Percentiles rank a stretch among this genome's conserved stretches.
Conservation (phyloP, 2,113 vertebrate species). For the Corythornis madagascariensis region DNA sequence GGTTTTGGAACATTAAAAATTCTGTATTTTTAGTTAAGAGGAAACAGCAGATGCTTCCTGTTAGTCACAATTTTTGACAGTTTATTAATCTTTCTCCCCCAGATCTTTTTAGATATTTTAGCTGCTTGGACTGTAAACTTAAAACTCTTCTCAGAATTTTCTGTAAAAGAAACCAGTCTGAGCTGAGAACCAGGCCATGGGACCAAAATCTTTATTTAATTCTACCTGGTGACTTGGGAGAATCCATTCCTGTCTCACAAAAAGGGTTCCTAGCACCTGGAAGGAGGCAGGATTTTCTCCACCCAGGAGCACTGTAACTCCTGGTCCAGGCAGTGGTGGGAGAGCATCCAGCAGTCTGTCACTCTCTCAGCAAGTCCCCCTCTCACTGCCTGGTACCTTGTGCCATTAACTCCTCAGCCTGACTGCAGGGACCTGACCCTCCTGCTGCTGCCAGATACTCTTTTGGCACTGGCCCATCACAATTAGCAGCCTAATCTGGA, state of each 20-base stretch:
- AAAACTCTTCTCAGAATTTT: not conserved
- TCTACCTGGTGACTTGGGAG: not conserved
- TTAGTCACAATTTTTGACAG: slow-evolving; percentile 63
- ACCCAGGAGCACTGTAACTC: not conserved
- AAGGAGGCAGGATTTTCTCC: not conserved
- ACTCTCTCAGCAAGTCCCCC: not conserved
- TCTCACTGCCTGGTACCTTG: not conserved
- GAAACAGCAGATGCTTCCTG: slow-evolving; percentile 75
- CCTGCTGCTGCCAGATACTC: not conserved
- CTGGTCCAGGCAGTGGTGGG: accelerated
- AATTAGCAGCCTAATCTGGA: not conserved
- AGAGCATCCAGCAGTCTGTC: accelerated
- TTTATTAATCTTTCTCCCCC: slow-evolving; percentile 59
- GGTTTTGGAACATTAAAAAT: slow-evolving; percentile 56
- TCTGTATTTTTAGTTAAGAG: slow-evolving; percentile 65
- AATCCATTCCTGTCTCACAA: not conserved
- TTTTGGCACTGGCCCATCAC: not conserved
- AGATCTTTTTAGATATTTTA: slow-evolving; percentile 24
- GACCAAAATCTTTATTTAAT: not conserved
- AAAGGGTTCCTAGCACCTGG: not conserved
- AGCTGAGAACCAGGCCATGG: not conserved
- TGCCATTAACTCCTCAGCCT: not conserved
- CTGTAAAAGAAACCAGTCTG: not conserved
- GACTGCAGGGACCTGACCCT: not conserved
- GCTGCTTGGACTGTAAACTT: not conserved